Evolutionary conservation across 2,113 vertebrate species (phyloP).

Genomic region (Alligator mississippiensis): DNA sequence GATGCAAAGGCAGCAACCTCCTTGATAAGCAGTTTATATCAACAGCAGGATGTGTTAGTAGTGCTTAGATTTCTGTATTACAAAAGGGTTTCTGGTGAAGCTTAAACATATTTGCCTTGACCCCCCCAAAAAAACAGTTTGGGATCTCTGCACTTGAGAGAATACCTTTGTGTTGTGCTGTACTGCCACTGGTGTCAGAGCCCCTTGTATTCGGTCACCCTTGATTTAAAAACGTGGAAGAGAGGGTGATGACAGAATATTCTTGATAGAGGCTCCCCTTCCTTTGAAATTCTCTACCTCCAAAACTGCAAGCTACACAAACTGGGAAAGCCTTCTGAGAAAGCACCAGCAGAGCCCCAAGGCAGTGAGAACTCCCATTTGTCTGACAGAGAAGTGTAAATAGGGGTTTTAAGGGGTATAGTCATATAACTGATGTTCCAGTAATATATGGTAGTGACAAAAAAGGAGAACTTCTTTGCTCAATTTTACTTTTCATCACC

Average conservation of each 20-base stretch:
- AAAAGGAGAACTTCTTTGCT: neutral
- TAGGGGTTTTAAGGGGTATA: neutral
- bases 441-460: fast-evolving
- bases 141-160: neutral
- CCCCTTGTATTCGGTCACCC: neutral
- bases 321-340: neutral
- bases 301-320: neutral
- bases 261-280: neutral
- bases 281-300: neutral
- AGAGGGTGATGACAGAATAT: neutral
- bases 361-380: neutral
- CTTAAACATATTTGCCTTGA: neutral
- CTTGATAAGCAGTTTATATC: neutral
- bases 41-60: neutral
- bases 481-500: neutral
- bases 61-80: neutral
- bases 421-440: neutral
- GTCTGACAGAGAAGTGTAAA: neutral
- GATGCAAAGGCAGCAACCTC: neutral
- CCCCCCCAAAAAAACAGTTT: neutral
- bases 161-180: neutral
- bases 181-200: neutral
- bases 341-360: neutral
- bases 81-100: neutral
- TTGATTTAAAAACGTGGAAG: neutral